These are phyloP conservation scores for Hydrotaea cyrtoneurina DNA, from an alignment of 2,888 invertebrate genomes.

Conservation along the genomic window DNA sequence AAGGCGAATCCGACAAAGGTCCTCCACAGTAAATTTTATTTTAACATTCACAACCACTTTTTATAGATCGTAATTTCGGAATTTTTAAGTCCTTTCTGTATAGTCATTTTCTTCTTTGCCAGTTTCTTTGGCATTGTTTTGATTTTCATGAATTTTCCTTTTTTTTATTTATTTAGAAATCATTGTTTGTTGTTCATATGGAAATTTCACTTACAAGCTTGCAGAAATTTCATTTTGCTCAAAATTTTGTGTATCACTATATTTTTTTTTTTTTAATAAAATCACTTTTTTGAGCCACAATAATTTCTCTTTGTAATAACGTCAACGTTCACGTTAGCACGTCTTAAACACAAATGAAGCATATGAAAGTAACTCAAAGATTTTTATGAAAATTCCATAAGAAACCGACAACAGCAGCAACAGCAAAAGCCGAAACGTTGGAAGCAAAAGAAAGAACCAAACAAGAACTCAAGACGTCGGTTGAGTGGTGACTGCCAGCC, in stretches of 20 bases:
- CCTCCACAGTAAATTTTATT: too few relatives aligned
- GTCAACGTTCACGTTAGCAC: constrained; percentile 69
- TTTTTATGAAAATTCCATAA: constrained; percentile 76
- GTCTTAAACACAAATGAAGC: constrained; percentile 77
- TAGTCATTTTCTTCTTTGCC: too few relatives aligned
- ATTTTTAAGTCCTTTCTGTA: too few relatives aligned
- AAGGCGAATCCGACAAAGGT: too few relatives aligned
- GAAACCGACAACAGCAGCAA: constrained; percentile 19
- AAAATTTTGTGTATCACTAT: constrained; percentile 43
- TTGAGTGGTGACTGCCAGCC: constrained; percentile 14
- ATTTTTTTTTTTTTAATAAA: constrained; percentile 40
- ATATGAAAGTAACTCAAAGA: constrained; percentile 76
- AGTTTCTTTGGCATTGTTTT: too few relatives aligned
- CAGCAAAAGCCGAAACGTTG: background rate
- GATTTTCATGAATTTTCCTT: too few relatives aligned
- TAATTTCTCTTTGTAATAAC: constrained; percentile 11
- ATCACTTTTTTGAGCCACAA: background rate
- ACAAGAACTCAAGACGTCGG: constrained; percentile 55
- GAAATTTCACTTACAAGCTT: constrained; percentile 66
- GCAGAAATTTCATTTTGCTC: constrained; percentile 65
- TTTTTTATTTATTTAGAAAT: too few relatives aligned
- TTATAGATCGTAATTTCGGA: too few relatives aligned
- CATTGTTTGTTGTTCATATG: background rate
- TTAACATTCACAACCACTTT: too few relatives aligned
- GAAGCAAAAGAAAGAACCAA: constrained; percentile 52